Evolutionary conservation across 2,113 vertebrate species (phyloP).

Genomic region (Bothrops jararaca): DNA sequence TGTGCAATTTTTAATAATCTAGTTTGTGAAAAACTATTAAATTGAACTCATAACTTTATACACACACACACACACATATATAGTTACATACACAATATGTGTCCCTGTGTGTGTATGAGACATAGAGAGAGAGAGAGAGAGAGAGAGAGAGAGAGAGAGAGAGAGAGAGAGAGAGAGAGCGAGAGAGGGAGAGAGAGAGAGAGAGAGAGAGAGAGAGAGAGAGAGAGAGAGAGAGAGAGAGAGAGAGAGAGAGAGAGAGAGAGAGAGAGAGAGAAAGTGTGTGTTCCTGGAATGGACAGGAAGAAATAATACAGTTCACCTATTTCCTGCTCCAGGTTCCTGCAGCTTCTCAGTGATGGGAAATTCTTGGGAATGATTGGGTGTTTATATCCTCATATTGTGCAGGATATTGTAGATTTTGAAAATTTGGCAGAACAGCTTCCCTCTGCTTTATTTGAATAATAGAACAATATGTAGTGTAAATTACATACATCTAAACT

Average conservation of each 20-base stretch:
- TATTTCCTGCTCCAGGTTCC: not conserved
- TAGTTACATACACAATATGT: not conserved
- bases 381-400: not conserved
- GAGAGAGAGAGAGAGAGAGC: not conserved
- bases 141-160: not conserved
- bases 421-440: not conserved
- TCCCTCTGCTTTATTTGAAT: not conserved
- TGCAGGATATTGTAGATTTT: not conserved
- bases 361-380: not conserved
- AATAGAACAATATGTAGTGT: not conserved
- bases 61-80: too few relatives aligned
- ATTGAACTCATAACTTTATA: too few relatives aligned
- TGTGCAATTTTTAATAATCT: not conserved
- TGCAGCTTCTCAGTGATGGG: not conserved
- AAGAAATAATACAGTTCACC: not conserved
- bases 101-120: not conserved
- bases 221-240: too few relatives aligned
- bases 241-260: not conserved
- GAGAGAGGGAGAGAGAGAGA: too few relatives aligned
- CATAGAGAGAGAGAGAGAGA: too few relatives aligned
- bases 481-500: not conserved
- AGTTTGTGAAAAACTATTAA: too few relatives aligned
- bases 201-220: not conserved
- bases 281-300: not conserved
- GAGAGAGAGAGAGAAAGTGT: not conserved